These are phyloP conservation scores for Eutrigla gurnardus DNA, from an alignment of 2,797 vertebrate genomes.

Conservation along the genomic window DNA sequence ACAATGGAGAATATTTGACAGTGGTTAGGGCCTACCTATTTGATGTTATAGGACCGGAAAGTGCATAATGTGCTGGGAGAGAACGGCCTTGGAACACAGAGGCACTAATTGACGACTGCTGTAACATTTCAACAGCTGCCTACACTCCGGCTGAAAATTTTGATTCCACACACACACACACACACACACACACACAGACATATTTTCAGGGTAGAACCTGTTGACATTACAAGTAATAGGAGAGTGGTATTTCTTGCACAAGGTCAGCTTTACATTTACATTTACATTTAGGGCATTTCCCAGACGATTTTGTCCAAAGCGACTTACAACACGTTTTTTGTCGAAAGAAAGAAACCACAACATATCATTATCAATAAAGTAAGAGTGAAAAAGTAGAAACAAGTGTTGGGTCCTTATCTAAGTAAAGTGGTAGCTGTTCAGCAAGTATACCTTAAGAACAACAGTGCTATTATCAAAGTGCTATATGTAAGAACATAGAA, in stretches of 20 bases:
- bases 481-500: no score
- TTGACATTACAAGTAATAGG: neutral
- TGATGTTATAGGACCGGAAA: slow-evolving; percentile 3
- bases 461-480: no score
- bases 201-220: neutral
- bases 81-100: slow-evolving; percentile 30
- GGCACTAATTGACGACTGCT: slow-evolving; percentile 26
- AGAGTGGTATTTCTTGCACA: neutral
- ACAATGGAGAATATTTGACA: slow-evolving; percentile 20
- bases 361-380: no score
- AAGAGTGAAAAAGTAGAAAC: no score
- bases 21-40: slow-evolving; percentile 24
- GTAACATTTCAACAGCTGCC: slow-evolving; percentile 26
- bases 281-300: no score
- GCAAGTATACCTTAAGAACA: no score
- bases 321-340: no score
- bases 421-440: no score
- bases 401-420: no score
- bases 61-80: slow-evolving; percentile 27
- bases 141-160: neutral
- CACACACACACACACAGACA: neutral
- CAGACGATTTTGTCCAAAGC: no score
- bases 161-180: neutral
- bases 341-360: no score
- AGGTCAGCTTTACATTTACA: no score